Conservation (phyloP, 2,797 vertebrate species). For the Fistularia commersonii region DNA sequence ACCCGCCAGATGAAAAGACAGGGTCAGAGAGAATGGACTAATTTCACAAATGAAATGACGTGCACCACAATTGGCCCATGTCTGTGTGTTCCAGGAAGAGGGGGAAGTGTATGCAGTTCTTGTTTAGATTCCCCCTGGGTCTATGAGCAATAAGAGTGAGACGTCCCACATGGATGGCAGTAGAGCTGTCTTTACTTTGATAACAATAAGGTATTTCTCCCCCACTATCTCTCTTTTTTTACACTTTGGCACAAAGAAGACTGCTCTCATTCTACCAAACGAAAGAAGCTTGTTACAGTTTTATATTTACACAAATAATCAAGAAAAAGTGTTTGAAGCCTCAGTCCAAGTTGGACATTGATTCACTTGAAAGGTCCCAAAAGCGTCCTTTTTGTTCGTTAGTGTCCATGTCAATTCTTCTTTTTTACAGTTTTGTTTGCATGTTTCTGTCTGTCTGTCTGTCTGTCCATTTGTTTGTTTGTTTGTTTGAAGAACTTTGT, state of each 20-base stretch:
- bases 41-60: conserved; percentile 77
- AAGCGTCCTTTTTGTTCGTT: conserved; percentile 2
- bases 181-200: conserved; percentile 70
- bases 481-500: too few relatives aligned
- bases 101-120: conserved; percentile 54
- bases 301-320: conserved; percentile 60
- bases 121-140: conserved; percentile 66
- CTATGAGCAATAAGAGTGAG: conserved; percentile 47
- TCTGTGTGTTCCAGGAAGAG: conserved; percentile 35
- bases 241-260: conserved; percentile 66
- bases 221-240: conserved; percentile 28
- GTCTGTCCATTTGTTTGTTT: too few relatives aligned
- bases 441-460: neutral
- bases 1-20: conserved; percentile 76
- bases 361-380: conserved; percentile 52
- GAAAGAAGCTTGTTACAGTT: conserved; percentile 63
- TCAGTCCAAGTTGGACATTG: conserved; percentile 56
- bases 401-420: conserved; percentile 25
- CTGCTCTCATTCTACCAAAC: conserved; percentile 64
- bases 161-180: conserved; percentile 66
- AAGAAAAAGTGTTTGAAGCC: conserved; percentile 41
- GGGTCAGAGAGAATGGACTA: conserved; percentile 79
- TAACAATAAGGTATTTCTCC: conserved; percentile 70
- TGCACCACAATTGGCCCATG: conserved; percentile 39
- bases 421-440: conserved; percentile 17